Conservation (phyloP, 2,888 invertebrate genomes). For the Zeuzera pyrina region DNA sequence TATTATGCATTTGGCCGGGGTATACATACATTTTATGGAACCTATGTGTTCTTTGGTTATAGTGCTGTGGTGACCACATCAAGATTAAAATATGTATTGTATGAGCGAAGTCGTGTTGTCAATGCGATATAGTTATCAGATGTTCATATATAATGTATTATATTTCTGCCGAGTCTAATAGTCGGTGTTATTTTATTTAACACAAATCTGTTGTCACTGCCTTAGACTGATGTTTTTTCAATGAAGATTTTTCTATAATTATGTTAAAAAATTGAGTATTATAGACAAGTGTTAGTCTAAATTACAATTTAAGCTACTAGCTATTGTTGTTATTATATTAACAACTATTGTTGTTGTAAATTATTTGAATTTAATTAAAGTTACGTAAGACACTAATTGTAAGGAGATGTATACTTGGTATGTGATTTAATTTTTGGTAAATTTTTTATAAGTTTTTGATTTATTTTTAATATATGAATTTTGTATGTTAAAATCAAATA, state of each 20-base stretch:
- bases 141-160: too few species aligned
- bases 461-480: constrained; percentile 22
- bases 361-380: constrained; percentile 60
- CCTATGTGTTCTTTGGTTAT: too few species aligned
- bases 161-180: too few species aligned
- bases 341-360: constrained; percentile 61
- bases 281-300: constrained; percentile 45
- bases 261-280: constrained; percentile 49
- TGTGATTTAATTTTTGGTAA: constrained; percentile 49
- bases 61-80: too few species aligned
- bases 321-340: constrained; percentile 59
- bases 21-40: too few species aligned
- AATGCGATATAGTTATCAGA: too few species aligned
- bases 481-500: background rate
- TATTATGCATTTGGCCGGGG: too few species aligned
- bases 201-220: constrained; percentile 67
- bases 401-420: constrained; percentile 35
- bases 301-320: constrained; percentile 41
- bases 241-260: constrained; percentile 46
- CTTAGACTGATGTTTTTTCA: constrained; percentile 68
- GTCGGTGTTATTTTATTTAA: too few species aligned
- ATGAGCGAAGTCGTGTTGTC: too few species aligned
- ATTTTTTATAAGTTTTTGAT: constrained; percentile 42
- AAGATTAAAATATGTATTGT: too few species aligned
- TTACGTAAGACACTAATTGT: constrained; percentile 38